Base-by-base conservation (phyloP, 2,113 vertebrate species). In the Mesocricetus auratus region DNA sequence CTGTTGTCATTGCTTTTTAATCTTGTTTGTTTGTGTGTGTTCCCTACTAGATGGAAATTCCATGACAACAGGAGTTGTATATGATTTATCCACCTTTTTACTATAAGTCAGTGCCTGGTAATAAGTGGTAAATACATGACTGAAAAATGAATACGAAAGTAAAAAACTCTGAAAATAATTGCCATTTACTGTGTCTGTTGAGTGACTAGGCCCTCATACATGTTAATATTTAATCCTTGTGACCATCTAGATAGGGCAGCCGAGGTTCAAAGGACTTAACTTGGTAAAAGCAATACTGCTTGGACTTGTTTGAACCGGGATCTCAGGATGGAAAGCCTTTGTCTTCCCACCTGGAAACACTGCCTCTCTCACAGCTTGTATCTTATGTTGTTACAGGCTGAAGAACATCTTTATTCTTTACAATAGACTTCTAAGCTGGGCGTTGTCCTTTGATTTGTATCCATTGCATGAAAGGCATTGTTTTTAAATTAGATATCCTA, bases 181-280 rank as follows among this genome's bases (percentile, higher is more conserved):
- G 13, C 58, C 78, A 36, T 91, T 90, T 93, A 83, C 68, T 93
- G 62, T 95, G 22, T 90, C 75, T 93, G 39, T 93, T 94, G 88
- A 95, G 22, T 47, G 22, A 81, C 42, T 81, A 33, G 50, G 31
- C 36, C 69, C 95, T 96, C 53, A 71, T 53, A 64, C 16, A 95
- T 93, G 87, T 96, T 98, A 96, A 95, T 97, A 87, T 96, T 96
- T 96, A 97, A 96, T 93, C 79, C 56, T 93, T 87, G n/a, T n/a
- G 58, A 47, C 19, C 69, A 91, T 82, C 69, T 29, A 24, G 29
- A 69, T 82, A 75, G 50, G 56, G 50, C 74, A 93, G 31, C 66
- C 90, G 90, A 96, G 33, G 58, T 92, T 96, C 85, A 96, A 92
- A 92, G 94, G 88, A 97, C 24, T 94, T 88, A 82, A n/a, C 73